Conservation (phyloP, 2,888 invertebrate species). For the Teinopalpus imperialis region DNA sequence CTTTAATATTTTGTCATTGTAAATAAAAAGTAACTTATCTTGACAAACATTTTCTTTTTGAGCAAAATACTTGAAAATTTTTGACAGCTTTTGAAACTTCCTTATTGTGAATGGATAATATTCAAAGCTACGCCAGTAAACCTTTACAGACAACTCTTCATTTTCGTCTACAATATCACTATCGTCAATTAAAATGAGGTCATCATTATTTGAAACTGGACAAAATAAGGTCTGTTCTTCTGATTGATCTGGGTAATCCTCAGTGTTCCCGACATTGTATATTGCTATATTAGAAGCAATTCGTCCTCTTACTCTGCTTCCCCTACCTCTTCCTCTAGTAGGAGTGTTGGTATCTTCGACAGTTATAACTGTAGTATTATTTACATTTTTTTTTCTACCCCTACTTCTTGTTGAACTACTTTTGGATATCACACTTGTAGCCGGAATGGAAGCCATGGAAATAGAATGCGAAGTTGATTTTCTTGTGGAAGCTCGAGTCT, state of each 20-base stretch:
- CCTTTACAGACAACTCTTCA: conserved; percentile 70
- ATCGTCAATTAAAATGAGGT: conserved; percentile 39
- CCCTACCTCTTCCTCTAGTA: conserved; percentile 27
- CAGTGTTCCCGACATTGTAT: conserved; percentile 59
- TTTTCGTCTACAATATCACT: conserved; percentile 53
- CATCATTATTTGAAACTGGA: conserved; percentile 29
- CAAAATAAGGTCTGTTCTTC: conserved; percentile 51
- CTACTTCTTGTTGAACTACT: conserved; percentile 20
- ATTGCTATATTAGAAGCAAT: conserved; percentile 34
- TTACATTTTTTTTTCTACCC: conserved; percentile 26
- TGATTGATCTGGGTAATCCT: conserved; percentile 58
- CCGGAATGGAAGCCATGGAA: no score
- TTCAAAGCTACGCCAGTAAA: conserved; percentile 68
- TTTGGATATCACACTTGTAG: no score
- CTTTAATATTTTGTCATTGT: conserved; percentile 59
- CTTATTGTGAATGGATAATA: conserved; percentile 61
- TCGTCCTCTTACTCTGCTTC: conserved; percentile 15
- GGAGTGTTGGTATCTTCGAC: conserved; percentile 18
- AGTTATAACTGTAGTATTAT: conserved; percentile 18
- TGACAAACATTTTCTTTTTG: conserved; percentile 50
- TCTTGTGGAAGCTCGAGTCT: conserved; percentile 12
- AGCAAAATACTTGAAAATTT: conserved; percentile 63
- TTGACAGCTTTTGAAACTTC: conserved; percentile 58
- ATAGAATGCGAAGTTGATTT: not conserved
- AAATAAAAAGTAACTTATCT: conserved; percentile 61